These are phyloP conservation scores for Dryobota labecula DNA, from an alignment of 2,888 invertebrate species.

Conservation along the genomic window DNA sequence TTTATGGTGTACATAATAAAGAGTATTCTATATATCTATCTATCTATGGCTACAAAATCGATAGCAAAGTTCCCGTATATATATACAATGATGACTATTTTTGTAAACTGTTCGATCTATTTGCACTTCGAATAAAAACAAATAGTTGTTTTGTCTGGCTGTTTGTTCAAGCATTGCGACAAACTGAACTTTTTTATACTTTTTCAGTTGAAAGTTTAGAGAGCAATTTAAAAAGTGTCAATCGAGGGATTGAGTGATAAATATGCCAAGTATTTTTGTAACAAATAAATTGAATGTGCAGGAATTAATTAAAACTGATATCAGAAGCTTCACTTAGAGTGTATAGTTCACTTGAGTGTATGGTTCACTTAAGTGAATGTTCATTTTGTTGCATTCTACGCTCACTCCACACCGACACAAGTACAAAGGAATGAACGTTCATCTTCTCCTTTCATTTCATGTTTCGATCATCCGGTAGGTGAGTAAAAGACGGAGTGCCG, in stretches of 20 bases:
- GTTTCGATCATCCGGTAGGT: not conserved
- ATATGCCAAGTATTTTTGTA: slow-evolving; percentile 2
- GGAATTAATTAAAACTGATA: too few relatives aligned
- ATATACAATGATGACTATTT: not conserved
- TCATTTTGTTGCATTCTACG: not conserved
- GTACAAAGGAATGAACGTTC: not conserved
- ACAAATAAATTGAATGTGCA: slow-evolving; percentile 4
- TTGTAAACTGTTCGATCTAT: slow-evolving; percentile 12
- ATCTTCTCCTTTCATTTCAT: accelerated
- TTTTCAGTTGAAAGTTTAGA: slow-evolving; percentile 31
- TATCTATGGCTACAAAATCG: not conserved
- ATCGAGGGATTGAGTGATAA: not conserved
- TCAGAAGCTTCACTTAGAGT: not conserved
- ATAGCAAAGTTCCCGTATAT: not conserved
- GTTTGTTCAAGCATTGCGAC: slow-evolving; percentile 26
- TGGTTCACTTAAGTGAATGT: not conserved
- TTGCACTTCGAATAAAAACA: slow-evolving; percentile 36
- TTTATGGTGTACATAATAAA: too few relatives aligned
- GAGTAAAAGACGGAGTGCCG: too few relatives aligned
- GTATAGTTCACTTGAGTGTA: too few relatives aligned
- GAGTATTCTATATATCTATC: too few relatives aligned
- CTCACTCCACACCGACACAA: not conserved
- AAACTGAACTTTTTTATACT: slow-evolving; percentile 13
- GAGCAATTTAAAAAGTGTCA: slow-evolving; percentile 48
- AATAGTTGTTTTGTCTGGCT: slow-evolving; percentile 26